phyloP scores from a whole-genome alignment of 2,113 vertebrate genomes.

The Phylloscopus trochiloides region DNA sequence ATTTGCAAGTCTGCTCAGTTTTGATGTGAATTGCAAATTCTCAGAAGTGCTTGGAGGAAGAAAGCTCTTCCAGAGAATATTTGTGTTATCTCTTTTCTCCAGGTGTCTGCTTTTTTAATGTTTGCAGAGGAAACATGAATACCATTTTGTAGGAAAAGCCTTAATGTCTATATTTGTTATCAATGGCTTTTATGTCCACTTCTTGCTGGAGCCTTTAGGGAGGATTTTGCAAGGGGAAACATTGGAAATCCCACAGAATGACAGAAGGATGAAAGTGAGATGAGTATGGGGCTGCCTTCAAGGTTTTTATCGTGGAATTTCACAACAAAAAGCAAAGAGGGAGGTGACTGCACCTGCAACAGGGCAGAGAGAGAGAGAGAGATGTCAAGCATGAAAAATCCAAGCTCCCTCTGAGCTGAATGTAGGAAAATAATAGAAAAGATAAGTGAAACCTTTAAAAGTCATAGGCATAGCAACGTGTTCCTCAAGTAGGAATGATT shows the following conservation, averaged over 20 bases:
- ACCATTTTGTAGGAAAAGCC: neutral
- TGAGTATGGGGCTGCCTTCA: neutral
- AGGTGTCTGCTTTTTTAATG: neutral
- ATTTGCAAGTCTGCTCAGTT: neutral
- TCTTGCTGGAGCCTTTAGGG: neutral
- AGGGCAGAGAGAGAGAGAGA: neutral
- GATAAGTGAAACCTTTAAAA: neutral
- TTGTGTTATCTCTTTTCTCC: neutral
- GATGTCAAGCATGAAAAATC: neutral
- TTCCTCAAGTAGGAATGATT: neutral
- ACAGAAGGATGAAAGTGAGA: neutral
- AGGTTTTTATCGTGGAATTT: neutral
- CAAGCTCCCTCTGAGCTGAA: neutral
- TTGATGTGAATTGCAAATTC: neutral
- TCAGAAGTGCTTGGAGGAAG: neutral
- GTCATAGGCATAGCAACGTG: rapidly evolving
- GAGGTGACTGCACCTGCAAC: neutral
- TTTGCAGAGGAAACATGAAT: neutral
- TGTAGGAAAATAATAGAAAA: neutral
- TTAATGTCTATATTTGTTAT: neutral
- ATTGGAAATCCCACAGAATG: neutral
- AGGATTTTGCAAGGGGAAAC: neutral
- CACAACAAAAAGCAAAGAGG: neutral
- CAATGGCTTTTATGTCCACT: neutral
- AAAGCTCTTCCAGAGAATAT: neutral